Conservation (phyloP, 2,113 vertebrate genomes). For the Paradisaea rubra region DNA sequence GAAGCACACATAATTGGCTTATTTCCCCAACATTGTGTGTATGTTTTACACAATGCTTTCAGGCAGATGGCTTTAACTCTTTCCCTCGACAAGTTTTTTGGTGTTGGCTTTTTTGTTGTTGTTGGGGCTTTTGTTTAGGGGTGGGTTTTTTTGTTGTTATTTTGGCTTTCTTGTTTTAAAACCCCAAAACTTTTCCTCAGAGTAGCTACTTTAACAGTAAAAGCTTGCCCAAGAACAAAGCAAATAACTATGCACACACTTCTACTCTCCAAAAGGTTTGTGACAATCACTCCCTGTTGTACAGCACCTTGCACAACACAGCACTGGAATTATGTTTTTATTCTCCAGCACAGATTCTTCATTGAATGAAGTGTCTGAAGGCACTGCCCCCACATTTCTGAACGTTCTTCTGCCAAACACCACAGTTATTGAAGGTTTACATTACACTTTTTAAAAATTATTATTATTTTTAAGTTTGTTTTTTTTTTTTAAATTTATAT, state of each 20-base stretch:
- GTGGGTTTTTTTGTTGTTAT: not conserved
- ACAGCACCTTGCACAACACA: not conserved
- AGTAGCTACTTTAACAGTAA: not conserved
- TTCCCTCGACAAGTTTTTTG: conserved; percentile 41
- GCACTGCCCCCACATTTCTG: not conserved
- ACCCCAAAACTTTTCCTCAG: not conserved
- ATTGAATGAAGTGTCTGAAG: not conserved
- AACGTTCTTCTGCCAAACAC: not conserved
- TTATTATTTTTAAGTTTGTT: not conserved
- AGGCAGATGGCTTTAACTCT: conserved; percentile 75
- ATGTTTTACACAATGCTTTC: conserved; percentile 78
- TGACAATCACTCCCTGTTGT: not conserved
- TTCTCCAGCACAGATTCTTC: not conserved
- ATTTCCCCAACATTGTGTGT: conserved; percentile 75
- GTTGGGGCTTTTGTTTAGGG: not conserved
- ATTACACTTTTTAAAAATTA: not conserved
- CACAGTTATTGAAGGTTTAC: not conserved
- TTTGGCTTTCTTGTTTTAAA: not conserved
- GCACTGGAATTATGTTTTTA: not conserved
- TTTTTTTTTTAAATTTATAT: not conserved
- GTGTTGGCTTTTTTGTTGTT: not conserved
- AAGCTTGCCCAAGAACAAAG: not conserved
- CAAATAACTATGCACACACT: not conserved
- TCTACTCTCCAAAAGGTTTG: not conserved
- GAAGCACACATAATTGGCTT: conserved; percentile 84